Evolutionary conservation across 23 tunicate genomes (phyloP).

Genomic region (Botrylloides violaceus): DNA sequence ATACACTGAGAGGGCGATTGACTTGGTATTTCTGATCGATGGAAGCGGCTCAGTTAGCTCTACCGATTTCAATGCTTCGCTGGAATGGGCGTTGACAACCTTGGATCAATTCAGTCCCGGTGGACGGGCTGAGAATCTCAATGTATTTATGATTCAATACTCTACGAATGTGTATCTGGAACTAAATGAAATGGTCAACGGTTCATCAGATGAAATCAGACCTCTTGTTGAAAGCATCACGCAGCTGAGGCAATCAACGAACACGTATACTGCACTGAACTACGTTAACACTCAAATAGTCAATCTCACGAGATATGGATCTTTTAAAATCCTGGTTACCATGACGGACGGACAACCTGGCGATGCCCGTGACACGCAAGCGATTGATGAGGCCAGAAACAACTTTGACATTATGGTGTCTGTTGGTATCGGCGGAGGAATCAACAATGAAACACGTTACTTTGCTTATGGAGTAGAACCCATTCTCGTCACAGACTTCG

Average conservation of each 20-base stretch:
- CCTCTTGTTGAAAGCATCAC: conserved; percentile 17
- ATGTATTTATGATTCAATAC: too few species aligned
- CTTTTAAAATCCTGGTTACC: conserved; percentile 57
- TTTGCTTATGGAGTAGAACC: too few species aligned
- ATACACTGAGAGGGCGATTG: too few species aligned
- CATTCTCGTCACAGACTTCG: too few species aligned
- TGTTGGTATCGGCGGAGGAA: conserved; percentile 54
- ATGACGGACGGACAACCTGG: conserved; percentile 71
- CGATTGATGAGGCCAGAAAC: conserved; percentile 31
- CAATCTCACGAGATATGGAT: conserved; percentile 27
- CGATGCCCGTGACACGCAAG: conserved; percentile 36
- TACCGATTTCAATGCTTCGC: too few species aligned
- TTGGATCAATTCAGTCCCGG: too few species aligned
- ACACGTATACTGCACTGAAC: conserved; percentile 50
- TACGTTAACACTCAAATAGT: conserved; percentile 30
- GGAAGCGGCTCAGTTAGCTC: too few species aligned
- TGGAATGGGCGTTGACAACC: too few species aligned
- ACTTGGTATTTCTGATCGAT: too few species aligned
- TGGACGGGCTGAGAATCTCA: too few species aligned
- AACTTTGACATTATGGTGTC: conserved; percentile 56
- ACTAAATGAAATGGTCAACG: conserved; percentile 10
- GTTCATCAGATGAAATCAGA: conserved; percentile 16
- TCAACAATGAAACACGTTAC: conserved; percentile 16
- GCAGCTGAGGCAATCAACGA: conserved; percentile 53
- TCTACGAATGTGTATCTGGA: too few species aligned